Base-by-base conservation (phyloP, 2,113 vertebrate genomes). In the Lutjanus erythropterus region DNA sequence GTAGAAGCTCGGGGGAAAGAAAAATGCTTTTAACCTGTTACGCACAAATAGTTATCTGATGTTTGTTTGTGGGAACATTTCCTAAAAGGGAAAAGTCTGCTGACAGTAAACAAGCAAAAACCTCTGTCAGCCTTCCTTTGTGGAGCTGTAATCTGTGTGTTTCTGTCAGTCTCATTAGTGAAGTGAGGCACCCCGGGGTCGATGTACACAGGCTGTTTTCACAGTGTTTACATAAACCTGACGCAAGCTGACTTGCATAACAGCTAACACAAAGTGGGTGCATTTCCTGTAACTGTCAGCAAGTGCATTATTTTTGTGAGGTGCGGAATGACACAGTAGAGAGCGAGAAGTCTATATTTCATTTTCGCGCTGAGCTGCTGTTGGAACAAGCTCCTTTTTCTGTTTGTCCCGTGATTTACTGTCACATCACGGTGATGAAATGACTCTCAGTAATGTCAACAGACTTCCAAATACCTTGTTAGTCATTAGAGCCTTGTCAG, bases 201-300 rank as follows among this genome's bases (percentile, higher is more conserved):
- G n/a, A 47, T 64, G 73, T 46, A 42, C 64, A 4, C 80, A 33
- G 68, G 50, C 73, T 78, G 82, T 47, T 82, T 70, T 67, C 81
- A 27, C 73, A 49, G 46, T 84, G 85, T 88, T 85, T 78, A 75
- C 88, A 84, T 56, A 53, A 73, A 84, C 56, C 78, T 72, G 78
- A 56, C 25, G 47, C 64, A 72, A 44, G 29, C 56, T 5, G 44
- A 35, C 56, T 73, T 60, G 35, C 55, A n/a, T 59, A 50, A 72
- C 19, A 37, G 37, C 44, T 1, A 25, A 31, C 18, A 55, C 50
- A 56, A 27, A 71, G 14, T 1, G 35, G 42, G 46, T 25, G 1
- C 47, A 2, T 44, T 79, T 84, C 69, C 55, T 64, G 81, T 79
- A 39, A 41, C 50, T 67, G 64, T 78, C 58, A 75, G 8, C 0